Conservation (phyloP, 2,113 vertebrate genomes). For the Polypterus bichir region DNA sequence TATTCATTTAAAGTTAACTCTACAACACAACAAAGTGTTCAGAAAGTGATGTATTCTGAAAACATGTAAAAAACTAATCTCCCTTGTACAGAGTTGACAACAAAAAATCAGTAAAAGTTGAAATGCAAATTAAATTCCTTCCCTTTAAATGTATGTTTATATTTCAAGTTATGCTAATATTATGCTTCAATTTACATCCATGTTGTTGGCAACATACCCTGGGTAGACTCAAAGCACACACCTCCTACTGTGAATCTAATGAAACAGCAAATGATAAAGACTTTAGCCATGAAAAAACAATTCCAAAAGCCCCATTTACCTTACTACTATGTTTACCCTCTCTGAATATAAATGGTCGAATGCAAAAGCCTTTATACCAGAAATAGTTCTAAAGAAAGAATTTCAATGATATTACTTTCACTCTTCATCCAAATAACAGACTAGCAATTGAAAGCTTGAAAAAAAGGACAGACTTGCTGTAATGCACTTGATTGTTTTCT, state of each 20-base stretch:
- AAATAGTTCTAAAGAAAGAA: conserved; percentile 29
- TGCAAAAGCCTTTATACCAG: conserved; percentile 36
- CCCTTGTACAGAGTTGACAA: no score
- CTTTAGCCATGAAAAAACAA: conserved; percentile 24
- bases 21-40: no score
- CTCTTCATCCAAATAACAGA: conserved; percentile 21
- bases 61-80: no score
- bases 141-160: conserved; percentile 10
- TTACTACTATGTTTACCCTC: conserved; percentile 19
- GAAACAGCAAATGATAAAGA: conserved; percentile 42
- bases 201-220: conserved; percentile 30
- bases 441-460: no score
- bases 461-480: no score
- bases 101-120: no score
- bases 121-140: background rate
- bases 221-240: conserved; percentile 40
- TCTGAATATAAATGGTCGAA: conserved; percentile 38
- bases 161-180: conserved; percentile 24
- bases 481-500: no score
- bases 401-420: conserved; percentile 32
- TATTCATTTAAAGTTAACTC: no score
- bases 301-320: conserved; percentile 23
- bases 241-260: conserved; percentile 37
- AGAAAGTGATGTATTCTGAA: no score
- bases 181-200: conserved; percentile 25